Evolutionary conservation across 2,797 vertebrate species (phyloP).

Genomic region (Momotus momota): DNA sequence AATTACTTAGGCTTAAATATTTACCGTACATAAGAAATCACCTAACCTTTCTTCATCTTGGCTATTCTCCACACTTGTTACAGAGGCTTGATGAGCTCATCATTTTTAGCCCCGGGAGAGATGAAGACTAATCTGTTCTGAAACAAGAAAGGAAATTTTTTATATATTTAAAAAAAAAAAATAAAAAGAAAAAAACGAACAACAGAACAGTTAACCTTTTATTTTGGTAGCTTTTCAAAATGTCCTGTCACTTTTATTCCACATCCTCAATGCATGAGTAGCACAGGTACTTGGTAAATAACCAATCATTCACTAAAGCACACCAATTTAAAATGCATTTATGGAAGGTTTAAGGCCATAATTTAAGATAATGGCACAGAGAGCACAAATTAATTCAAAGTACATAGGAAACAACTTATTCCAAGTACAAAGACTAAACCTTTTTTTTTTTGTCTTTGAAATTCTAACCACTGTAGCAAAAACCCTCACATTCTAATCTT

Average conservation of each 20-base stretch:
- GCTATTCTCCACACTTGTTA: slow-evolving; percentile 46
- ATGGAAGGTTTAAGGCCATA: slow-evolving; percentile 71
- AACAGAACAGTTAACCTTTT: neutral
- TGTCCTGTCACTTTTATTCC: slow-evolving; percentile 30
- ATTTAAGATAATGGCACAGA: slow-evolving; percentile 76
- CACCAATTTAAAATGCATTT: slow-evolving; percentile 77
- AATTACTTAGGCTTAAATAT: slow-evolving; percentile 58
- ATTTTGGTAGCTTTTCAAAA: slow-evolving; percentile 43
- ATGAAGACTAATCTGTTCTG: neutral
- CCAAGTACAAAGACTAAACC: slow-evolving; percentile 53
- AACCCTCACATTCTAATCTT: neutral
- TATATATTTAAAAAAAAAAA: neutral
- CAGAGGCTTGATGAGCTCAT: slow-evolving; percentile 28
- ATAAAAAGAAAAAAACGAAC: neutral
- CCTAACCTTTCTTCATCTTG: slow-evolving; percentile 50
- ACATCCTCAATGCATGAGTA: slow-evolving; percentile 59
- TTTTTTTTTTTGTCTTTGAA: slow-evolving; percentile 27
- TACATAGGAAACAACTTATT: slow-evolving; percentile 59
- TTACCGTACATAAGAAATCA: slow-evolving; percentile 46
- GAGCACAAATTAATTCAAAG: slow-evolving; percentile 77
- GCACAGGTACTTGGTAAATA: slow-evolving; percentile 75
- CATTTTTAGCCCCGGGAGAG: slow-evolving; percentile 2
- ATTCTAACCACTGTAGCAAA: slow-evolving; percentile 21
- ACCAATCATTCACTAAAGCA: slow-evolving; percentile 76
- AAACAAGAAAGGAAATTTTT: slow-evolving; percentile 5